Evolutionary conservation across 2,797 vertebrate species (phyloP), one percentile per base, ranked within the genome.

Genomic region (Sphaeramia orbicularis): DNA sequence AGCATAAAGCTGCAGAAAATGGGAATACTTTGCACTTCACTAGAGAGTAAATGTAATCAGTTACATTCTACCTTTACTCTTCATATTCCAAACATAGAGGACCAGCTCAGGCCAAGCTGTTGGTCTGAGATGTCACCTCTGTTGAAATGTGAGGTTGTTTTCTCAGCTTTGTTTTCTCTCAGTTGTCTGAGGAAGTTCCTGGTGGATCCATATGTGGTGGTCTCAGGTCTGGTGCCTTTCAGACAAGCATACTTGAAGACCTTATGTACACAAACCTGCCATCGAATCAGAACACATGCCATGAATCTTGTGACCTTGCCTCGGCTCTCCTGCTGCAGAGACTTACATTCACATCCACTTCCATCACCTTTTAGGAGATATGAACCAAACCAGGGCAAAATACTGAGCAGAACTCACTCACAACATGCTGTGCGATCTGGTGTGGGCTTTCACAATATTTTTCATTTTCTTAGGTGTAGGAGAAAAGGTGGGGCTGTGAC

Each of bases 141-240:
- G 52, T 37, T 41, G 45, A 82, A 81, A 67, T 40, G 71, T 38
- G 64, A 36, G 24, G 27, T 69, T 85, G 81, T 79, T 87, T 51
- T 83, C 67, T 78, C 86, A 91, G 82, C 83, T 87, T 86, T 87
- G 81, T 80, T 86, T 87, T 78, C 45, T 56, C 47, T 78, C 79
- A 40, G 42, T 59, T 58, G 51, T 27, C 7, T 9, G 8, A 65
- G 37, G 51, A 81, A 71, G 67, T 60, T 78, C 73, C 64, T 50
- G 19, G 60, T 74, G 74, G 66, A 85, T 65, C 48, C 19, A 40
- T 30, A 48, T 53, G 38, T 3, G 57, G 64, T 40, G 82, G 21
- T 68, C 63, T 70, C 7, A 50, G 52, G 64, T 67, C 56, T 35
- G 65, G 36, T 40, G 44, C 32, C 53, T 59, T 27, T 14, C 49